Evolutionary conservation across 92 coral and sea anemone genomes (phyloP), one percentile per base, ranked within the genome.

Genomic region (Actinostola sp.): DNA sequence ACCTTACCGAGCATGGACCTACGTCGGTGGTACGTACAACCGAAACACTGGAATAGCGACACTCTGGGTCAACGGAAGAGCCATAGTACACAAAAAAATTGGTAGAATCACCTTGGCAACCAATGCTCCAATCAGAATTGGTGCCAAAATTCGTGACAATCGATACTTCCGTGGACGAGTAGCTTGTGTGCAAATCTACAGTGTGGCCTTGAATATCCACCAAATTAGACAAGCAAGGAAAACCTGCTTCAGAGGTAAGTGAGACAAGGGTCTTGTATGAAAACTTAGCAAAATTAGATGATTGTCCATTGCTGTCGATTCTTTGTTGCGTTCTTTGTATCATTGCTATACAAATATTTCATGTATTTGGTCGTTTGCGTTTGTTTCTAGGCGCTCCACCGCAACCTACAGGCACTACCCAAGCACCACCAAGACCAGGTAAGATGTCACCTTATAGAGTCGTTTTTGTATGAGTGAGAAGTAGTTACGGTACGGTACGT

Each of bases 141-240:
- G 93, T 8, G 80, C 86, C 31, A 84, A 84, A 67, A 58, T 75
- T 25, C 81, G 93, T 25, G 89, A 88, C 58, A 78, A 69, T 3
- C 88, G 93, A 16, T 79, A 78, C 67, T 84, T 88, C 81, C 83
- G 86, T 25, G 93, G 93, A 19, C 61, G 81, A 24, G 73, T 88
- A 13, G 76, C 93, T 0, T 88, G 93, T 79, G 83, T 88, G 29
- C 93, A 88, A 73, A 50, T 88, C 50, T 88, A 79, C 84, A 79
- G 86, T 51, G 65, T 57, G 27, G 89, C 93, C 15, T 72, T 88
- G 35, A 82, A 76, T 52, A 31, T 62, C 15, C 41, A 35, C 49
- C 92, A 86, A 78, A 72, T 86, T 48, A 60, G 58, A 8, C 45
- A 44, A 36, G 84, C 84, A 30, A 66, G 71, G n/a, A 70, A 43